Conservation (phyloP, 2,797 vertebrate genomes). For the Coranthus polyacanthus region DNA sequence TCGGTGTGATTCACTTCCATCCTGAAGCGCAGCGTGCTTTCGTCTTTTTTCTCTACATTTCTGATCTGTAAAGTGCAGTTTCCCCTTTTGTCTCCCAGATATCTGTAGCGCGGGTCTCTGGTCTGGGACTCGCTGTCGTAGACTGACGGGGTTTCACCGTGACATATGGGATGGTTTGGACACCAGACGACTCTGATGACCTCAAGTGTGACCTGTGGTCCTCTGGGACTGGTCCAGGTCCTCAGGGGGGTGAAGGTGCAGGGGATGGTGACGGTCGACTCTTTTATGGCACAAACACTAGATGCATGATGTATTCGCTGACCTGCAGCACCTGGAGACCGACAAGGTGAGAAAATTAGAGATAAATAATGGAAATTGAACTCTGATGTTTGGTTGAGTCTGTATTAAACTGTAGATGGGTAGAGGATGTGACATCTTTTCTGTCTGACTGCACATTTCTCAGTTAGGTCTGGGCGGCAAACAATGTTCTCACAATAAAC, state of each 20-base stretch:
- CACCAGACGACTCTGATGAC: constrained; percentile 45
- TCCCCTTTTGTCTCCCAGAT: constrained; percentile 47
- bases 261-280: constrained; percentile 33
- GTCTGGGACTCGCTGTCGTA: background rate
- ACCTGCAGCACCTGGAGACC: constrained; percentile 6
- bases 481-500: too few species aligned
- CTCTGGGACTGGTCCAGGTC: accelerated
- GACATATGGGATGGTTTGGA: background rate
- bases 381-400: background rate
- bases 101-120: constrained; percentile 9
- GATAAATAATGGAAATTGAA: background rate
- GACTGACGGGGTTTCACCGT: accelerated
- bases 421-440: too few species aligned
- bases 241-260: constrained; percentile 18
- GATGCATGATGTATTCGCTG: background rate
- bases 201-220: background rate
- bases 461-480: too few species aligned
- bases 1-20: accelerated
- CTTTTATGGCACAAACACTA: constrained; percentile 34
- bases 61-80: constrained; percentile 56
- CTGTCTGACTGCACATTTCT: background rate
- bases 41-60: accelerated
- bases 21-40: constrained; percentile 21
- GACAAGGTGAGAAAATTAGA: background rate
- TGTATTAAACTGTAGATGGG: too few species aligned